Conservation (phyloP, 2,888 invertebrate species). For the Mythimna albipuncta region DNA sequence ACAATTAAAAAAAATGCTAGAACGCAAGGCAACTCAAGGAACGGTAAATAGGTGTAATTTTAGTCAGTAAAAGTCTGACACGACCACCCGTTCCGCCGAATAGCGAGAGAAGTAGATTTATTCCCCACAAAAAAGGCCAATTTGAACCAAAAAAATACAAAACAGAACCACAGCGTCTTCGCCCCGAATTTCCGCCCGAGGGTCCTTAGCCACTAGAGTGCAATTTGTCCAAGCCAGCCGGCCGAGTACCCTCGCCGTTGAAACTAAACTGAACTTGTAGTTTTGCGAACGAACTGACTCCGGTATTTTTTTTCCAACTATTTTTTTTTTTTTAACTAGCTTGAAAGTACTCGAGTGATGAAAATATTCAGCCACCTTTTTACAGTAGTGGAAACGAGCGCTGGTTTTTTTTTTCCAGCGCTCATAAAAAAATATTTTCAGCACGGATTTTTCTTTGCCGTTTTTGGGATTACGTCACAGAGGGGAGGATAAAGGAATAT, state of each 20-base stretch:
- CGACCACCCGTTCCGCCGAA: too few relatives aligned
- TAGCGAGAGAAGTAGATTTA: too few relatives aligned
- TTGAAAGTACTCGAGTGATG: constrained; percentile 53
- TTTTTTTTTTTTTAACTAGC: constrained; percentile 70
- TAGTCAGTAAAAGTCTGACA: too few relatives aligned
- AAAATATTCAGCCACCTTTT: constrained; percentile 58
- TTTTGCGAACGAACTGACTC: constrained; percentile 75
- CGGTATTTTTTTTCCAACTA: constrained; percentile 68
- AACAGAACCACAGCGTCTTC: constrained; percentile 21
- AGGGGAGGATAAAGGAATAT: background rate
- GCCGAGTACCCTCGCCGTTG: constrained; percentile 77
- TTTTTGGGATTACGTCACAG: constrained; percentile 2
- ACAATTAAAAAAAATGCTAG: too few relatives aligned
- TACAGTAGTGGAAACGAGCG: constrained; percentile 28
- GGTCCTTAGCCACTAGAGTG: constrained; percentile 76
- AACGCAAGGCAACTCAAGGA: too few relatives aligned
- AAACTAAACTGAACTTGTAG: constrained; percentile 83
- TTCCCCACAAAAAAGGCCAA: too few relatives aligned
- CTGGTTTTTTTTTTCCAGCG: constrained; percentile 18
- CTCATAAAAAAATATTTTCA: background rate
- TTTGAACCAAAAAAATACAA: background rate
- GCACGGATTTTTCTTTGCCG: background rate
- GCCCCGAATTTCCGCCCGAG: constrained; percentile 59
- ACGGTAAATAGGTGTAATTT: too few relatives aligned
- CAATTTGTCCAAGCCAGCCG: constrained; percentile 83